phyloP scores from a whole-genome alignment of 1,140 invertebrate species.

The Lepidurus arcticus region DNA sequence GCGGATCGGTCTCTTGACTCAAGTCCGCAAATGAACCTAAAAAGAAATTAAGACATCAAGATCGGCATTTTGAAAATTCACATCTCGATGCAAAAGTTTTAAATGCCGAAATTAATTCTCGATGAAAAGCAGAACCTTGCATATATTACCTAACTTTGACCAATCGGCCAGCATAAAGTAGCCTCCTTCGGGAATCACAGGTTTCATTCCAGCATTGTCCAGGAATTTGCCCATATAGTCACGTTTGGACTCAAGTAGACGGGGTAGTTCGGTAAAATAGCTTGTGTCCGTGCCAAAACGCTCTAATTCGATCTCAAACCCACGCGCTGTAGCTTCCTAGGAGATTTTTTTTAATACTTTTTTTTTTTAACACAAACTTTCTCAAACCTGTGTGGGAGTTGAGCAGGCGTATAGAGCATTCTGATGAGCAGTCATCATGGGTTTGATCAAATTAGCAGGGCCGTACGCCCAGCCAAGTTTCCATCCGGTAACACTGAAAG shows the following conservation, averaged over 20 bases:
- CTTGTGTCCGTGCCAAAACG: constrained; percentile 67
- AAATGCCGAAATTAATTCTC: constrained; percentile 30
- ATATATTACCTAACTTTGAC: constrained; percentile 60
- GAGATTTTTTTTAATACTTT: constrained; percentile 45
- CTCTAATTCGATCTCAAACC: constrained; percentile 78
- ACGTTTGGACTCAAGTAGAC: constrained; percentile 73
- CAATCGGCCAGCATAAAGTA: constrained; percentile 96
- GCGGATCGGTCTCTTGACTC: constrained; percentile 58
- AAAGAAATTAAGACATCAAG: constrained; percentile 37
- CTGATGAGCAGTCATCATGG: constrained; percentile 84
- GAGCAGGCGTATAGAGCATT: constrained; percentile 86
- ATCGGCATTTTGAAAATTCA: not conserved
- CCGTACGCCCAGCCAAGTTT: constrained; percentile 96
- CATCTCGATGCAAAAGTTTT: not conserved
- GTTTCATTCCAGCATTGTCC: constrained; percentile 73
- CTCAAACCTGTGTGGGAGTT: constrained; percentile 61
- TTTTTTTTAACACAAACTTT: not conserved
- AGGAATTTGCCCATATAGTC: constrained; percentile 76
- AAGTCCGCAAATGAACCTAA: constrained; percentile 58
- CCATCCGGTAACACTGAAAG: constrained; percentile 96
- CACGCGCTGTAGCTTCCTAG: constrained; percentile 86
- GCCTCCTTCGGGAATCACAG: constrained; percentile 89
- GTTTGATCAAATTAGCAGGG: constrained; percentile 67
- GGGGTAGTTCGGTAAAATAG: constrained; percentile 73
- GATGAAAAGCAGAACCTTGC: not conserved